These are phyloP conservation scores for Lasioglossum zephyrum DNA, from an alignment of 2,888 invertebrate genomes.

Conservation along the genomic window DNA sequence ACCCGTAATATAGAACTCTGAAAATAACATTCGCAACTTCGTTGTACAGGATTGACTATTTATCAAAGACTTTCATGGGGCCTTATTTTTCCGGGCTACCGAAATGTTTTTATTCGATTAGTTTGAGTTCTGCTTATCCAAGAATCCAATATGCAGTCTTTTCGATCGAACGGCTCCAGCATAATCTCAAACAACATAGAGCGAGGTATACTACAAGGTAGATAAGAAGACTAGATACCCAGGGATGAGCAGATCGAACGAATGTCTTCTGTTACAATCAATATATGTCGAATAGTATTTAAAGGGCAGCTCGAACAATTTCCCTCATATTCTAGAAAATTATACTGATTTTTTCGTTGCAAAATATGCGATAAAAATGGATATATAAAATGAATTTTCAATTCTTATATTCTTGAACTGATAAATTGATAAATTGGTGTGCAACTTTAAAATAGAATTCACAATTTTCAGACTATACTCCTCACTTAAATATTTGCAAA, in stretches of 20 bases:
- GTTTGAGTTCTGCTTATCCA: constrained; percentile 22
- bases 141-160: constrained; percentile 32
- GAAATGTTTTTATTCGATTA: constrained; percentile 43
- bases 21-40: background rate
- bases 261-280: background rate
- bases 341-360: background rate
- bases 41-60: background rate
- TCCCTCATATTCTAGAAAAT: background rate
- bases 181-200: constrained; percentile 6
- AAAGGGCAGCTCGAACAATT: background rate
- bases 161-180: constrained; percentile 9
- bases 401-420: background rate
- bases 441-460: background rate
- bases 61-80: background rate
- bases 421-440: background rate
- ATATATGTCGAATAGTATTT: background rate
- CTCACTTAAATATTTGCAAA: background rate
- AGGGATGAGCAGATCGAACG: background rate
- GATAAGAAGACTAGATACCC: background rate
- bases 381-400: background rate
- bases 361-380: background rate
- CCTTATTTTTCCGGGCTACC: background rate
- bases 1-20: background rate
- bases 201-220: background rate
- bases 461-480: background rate